A percentile compares a stretch with the other conserved stretches of the same genome.
Evolutionary conservation across 2,888 invertebrate species (phyloP).

Genomic region (Folsomia manolachei): DNA sequence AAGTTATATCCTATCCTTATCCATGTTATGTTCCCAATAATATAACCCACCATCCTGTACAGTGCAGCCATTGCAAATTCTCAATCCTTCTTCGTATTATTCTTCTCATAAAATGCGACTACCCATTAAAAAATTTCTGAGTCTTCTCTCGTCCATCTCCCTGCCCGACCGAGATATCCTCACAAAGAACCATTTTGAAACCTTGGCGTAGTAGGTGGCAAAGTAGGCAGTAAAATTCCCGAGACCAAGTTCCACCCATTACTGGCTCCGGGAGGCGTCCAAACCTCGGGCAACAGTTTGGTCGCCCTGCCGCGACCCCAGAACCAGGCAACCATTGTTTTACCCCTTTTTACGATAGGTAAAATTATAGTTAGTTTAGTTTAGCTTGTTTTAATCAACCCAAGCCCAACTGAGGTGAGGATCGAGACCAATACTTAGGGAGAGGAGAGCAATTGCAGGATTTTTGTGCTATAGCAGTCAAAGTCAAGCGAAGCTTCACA

Average conservation of each 20-base stretch:
- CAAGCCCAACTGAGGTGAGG: background rate
- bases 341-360: background rate
- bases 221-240: background rate
- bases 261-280: background rate
- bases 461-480: background rate
- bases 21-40: background rate
- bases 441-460: background rate
- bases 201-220: too few relatives aligned
- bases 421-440: too few relatives aligned
- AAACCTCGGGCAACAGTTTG: background rate
- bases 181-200: background rate
- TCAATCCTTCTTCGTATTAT: slow-evolving; percentile 7
- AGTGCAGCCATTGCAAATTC: slow-evolving; percentile 18
- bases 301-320: too few relatives aligned
- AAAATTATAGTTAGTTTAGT: too few relatives aligned
- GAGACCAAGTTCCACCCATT: background rate
- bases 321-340: background rate
- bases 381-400: background rate
- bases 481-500: too few relatives aligned
- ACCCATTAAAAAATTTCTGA: slow-evolving; percentile 18
- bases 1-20: slow-evolving; percentile 14
- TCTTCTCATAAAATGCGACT: slow-evolving; percentile 16
- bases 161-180: background rate
- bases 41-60: background rate
- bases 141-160: slow-evolving; percentile 10